phyloP scores from a whole-genome alignment of 2,113 vertebrate genomes.

The Toxotes chatareus region DNA sequence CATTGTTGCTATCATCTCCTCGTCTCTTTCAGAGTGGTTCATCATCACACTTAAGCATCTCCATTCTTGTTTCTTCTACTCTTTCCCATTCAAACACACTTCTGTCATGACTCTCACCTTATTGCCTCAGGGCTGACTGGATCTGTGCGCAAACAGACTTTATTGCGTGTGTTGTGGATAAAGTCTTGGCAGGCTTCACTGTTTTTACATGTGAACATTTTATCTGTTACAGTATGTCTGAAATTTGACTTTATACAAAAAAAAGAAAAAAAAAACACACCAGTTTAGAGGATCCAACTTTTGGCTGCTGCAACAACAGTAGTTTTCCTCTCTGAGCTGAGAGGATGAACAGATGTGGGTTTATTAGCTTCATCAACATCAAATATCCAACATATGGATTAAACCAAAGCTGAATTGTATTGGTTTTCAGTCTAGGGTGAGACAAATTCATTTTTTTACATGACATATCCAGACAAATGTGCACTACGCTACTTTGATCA shows the following conservation, averaged over 20 bases:
- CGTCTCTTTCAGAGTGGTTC: slow-evolving; percentile 42
- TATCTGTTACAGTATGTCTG: neutral
- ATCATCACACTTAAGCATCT: slow-evolving; percentile 22
- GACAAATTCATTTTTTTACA: neutral
- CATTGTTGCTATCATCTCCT: slow-evolving; percentile 38
- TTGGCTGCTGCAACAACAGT: neutral
- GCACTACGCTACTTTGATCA: neutral
- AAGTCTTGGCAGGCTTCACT: slow-evolving; percentile 17
- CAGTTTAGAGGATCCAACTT: neutral
- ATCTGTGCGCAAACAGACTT: slow-evolving; percentile 25
- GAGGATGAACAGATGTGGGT: slow-evolving; percentile 34
- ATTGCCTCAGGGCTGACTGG: slow-evolving; percentile 29
- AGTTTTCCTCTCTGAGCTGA: neutral
- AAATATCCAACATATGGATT: slow-evolving; percentile 25
- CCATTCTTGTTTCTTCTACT: slow-evolving; percentile 33
- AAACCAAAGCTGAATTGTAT: slow-evolving; percentile 1
- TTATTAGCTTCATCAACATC: slow-evolving; percentile 9
- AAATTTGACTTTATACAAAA: neutral
- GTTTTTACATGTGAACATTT: slow-evolving; percentile 9
- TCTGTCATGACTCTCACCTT: slow-evolving; percentile 34
- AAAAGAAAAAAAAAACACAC: slow-evolving; percentile 4
- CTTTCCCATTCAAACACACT: slow-evolving; percentile 33
- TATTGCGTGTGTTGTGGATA: slow-evolving; percentile 3
- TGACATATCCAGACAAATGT: slow-evolving; percentile 14
- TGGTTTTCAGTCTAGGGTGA: neutral